phyloP scores from a whole-genome alignment of 2,113 vertebrate genomes.

The Phylloscopus trochilus region DNA sequence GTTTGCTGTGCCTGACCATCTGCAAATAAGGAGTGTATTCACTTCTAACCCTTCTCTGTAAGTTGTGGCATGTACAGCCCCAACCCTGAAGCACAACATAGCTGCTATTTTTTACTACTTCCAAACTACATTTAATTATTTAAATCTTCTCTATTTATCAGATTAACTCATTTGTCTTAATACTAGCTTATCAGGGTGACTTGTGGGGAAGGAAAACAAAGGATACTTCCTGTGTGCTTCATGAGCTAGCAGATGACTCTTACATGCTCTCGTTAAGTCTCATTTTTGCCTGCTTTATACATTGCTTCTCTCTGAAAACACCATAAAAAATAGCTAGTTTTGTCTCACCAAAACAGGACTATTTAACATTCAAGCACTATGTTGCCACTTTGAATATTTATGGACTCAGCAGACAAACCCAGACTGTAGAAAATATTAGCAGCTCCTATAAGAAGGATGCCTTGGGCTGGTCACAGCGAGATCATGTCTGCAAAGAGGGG shows the following conservation, averaged over 20 bases:
- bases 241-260: neutral
- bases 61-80: neutral
- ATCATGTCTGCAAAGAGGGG: neutral
- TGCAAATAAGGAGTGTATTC: neutral
- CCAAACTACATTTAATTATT: neutral
- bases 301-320: neutral
- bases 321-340: neutral
- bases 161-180: neutral
- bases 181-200: neutral
- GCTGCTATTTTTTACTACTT: neutral
- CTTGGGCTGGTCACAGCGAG: neutral
- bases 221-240: neutral
- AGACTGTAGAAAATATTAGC: neutral
- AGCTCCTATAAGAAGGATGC: neutral
- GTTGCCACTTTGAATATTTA: neutral
- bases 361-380: neutral
- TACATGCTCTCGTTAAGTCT: neutral
- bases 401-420: neutral
- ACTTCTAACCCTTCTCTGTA: neutral
- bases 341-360: neutral
- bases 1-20: neutral
- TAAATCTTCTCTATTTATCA: neutral
- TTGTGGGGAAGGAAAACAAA: neutral
- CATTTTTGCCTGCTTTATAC: neutral
- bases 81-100: neutral